Base-by-base conservation (phyloP, 2,797 vertebrate genomes). In the Gadopsis marmoratus region DNA sequence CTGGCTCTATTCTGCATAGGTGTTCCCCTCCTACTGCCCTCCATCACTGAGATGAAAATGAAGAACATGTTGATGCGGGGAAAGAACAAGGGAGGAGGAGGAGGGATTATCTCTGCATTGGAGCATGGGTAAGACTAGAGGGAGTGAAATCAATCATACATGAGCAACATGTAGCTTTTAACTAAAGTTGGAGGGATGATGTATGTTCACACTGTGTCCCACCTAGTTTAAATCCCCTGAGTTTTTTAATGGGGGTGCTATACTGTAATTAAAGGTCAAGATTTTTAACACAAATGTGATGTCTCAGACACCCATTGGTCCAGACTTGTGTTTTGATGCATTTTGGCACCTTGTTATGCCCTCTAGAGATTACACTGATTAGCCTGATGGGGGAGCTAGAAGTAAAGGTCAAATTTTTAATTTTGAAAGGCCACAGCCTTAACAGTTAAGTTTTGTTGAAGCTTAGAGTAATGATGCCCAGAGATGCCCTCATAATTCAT, bases 1-100 rank as follows among this genome's bases (percentile, higher is more conserved):
- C 94, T 99, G 74, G 97, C 97, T 0, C 94, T 99, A 76, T 99
- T 99, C 94, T 99, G 98, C 81, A 89, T 98, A 4, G 98, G 92
- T 5, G 96, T 95, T 6, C 98, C 98, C 1, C 96, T 98, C 50
- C 91, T 97, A n/a, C 94, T 97, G 79, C 97, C 97, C 75, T 95
- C 95, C 88, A 94, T 95, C 86, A 90, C 93, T 0, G 97, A 98
- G 82, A 94, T 96, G 94, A 99, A 96, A 88, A 94, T 96, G 95
- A 99, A 97, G 94, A 96, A 90, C 63, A 79, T 95, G 56, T 83
- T 97, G 70, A 90, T 97, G 92, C 95, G 96, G 90, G 92, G 93
- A 47, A 98, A 97, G 90, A 96, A 94, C 88, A 97, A 96, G 91
- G 85, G 89, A 66, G 86, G 87, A 76, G 82, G 83, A 59, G 87